Percentiles rank a stretch among this genome's conserved stretches.
Conservation (phyloP, 1,140 invertebrate species). For the Delia radicum region DNA sequence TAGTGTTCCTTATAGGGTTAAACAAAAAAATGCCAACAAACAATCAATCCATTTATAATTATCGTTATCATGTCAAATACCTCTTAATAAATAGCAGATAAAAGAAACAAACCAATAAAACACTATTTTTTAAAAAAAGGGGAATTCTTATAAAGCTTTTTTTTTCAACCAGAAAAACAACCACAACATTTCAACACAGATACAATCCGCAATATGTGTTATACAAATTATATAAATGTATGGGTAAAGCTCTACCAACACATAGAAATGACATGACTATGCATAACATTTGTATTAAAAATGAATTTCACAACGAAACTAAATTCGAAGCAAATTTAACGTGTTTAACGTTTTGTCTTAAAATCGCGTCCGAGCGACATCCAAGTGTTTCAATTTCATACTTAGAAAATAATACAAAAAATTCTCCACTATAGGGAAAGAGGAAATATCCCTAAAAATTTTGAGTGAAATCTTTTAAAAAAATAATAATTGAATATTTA, state of each 20-base stretch:
- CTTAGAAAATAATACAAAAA: conserved; percentile 29
- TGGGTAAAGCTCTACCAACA: background rate
- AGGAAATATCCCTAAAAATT: background rate
- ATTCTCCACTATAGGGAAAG: conserved; percentile 31
- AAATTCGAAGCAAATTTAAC: conserved; percentile 36
- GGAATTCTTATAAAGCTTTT: too few relatives aligned
- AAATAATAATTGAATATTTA: background rate
- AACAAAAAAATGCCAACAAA: too few relatives aligned
- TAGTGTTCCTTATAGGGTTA: too few relatives aligned
- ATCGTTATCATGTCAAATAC: too few relatives aligned
- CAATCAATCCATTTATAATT: too few relatives aligned
- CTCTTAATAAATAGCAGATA: too few relatives aligned
- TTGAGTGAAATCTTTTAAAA: background rate
- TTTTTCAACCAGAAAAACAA: too few relatives aligned
- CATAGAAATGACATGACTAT: conserved; percentile 2
- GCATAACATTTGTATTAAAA: conserved; percentile 2
- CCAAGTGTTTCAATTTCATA: background rate
- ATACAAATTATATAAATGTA: background rate
- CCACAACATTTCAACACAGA: too few relatives aligned
- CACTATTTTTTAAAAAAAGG: too few relatives aligned
- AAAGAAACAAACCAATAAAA: too few relatives aligned
- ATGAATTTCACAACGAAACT: conserved; percentile 53
- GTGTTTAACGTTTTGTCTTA: conserved; percentile 29
- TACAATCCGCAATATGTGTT: background rate
- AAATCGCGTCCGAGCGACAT: conserved; percentile 5